Base-by-base conservation (phyloP, 2,888 invertebrate genomes). In the Plutella xylostella region DNA sequence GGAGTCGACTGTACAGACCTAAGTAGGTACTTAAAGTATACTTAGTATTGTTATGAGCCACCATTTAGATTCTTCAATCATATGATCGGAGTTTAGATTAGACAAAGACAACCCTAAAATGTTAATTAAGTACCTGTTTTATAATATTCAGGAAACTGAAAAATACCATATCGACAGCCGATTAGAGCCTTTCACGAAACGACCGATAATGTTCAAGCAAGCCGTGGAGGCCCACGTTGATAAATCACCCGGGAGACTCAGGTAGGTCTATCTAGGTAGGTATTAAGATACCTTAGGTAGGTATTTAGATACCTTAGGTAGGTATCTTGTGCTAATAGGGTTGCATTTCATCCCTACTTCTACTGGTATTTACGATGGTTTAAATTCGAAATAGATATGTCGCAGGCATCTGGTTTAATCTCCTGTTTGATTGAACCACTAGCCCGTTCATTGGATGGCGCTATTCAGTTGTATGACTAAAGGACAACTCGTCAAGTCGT, bases 171-270 rank as follows among this genome's bases (percentile, higher is more conserved):
- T 60, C 4, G 72, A 75, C 49, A 47, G 51, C n/a, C 75, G 70
- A 55, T 70, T 74, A 21, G 57, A 48, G n/a, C 61, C 78, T 1
- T 80, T 78, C 40, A 78, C 74, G 7, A 74, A 63, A 52, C 70
- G 65, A 48, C 63, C 72, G 4, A 58, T 63, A 38, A 68, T 57
- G 62, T 82, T 79, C 48, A 68, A 62, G 56, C 76, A 79, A 45
- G 61, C 66, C 1, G 71, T 83, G 68, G 57, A 56, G 21, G 55
- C 57, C 9, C 69, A 61, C 50, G 57, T 70, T n/a, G 61, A 61
- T 44, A 64, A 58, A 50, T 64, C 64, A 41, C 53, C 65, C 0
- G 64, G 55, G 3, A 63, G 71, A 57, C 57, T 50, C 4, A 73
- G 71, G 75, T 72, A 46, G 14, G 4, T 20, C 6, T 14, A n/a